Conservation (phyloP, 2,113 vertebrate species). For the Vulpes lagopus region DNA sequence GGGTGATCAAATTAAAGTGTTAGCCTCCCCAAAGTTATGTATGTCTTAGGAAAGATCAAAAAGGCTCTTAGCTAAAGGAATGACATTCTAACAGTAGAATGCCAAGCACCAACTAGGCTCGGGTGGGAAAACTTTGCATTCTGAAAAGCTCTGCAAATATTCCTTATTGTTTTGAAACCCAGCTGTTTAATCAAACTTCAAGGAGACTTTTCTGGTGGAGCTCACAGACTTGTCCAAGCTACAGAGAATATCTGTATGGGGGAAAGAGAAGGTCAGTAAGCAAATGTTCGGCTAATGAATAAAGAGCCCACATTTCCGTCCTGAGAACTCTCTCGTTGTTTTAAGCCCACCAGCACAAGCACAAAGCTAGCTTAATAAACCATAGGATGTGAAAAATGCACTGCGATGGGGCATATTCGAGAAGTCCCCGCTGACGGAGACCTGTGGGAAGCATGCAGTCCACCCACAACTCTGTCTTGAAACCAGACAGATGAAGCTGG, state of each 20-base stretch:
- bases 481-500: slow-evolving; percentile 41
- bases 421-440: neutral
- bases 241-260: neutral
- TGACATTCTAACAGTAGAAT: neutral
- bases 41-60: slow-evolving; percentile 51
- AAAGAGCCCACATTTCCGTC: neutral
- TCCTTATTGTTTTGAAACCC: slow-evolving; percentile 56
- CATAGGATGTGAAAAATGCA: neutral
- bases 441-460: neutral
- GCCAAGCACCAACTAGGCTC: slow-evolving; percentile 3
- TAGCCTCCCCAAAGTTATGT: neutral
- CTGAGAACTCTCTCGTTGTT: neutral
- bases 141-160: slow-evolving; percentile 29
- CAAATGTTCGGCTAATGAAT: slow-evolving; percentile 30
- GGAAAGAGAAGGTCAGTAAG: neutral
- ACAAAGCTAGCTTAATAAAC: neutral
- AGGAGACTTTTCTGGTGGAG: slow-evolving; percentile 21
- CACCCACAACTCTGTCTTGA: neutral
- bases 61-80: slow-evolving; percentile 55
- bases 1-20: neutral
- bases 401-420: neutral
- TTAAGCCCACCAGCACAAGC: neutral
- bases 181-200: slow-evolving; percentile 40
- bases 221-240: slow-evolving; percentile 13
- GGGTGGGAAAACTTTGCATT: slow-evolving; percentile 46